Evolutionary conservation across 2,888 invertebrate species (phyloP), one percentile per base, ranked within the genome.

Genomic region (Iphiclides podalirius): DNA sequence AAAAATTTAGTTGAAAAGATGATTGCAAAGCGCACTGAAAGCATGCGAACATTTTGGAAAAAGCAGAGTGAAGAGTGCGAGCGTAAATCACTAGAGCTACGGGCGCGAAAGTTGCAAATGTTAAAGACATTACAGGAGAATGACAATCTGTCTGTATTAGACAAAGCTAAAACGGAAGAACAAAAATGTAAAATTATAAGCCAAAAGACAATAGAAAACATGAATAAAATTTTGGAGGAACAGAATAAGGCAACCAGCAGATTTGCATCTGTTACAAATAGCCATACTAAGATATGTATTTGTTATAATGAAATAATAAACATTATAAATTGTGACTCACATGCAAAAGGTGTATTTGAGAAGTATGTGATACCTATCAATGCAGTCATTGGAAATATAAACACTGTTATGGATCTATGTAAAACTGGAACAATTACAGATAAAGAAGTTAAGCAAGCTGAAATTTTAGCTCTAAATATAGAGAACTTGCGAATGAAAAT

Each of bases 381-480:
- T 48, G 58, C 68, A 33, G 69, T 90, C 6, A 67, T 85, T 23
- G 68, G 69, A 37, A 81, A 79, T 55, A 89, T 91, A 45, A 81
- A 79, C 54, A 65, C 72, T 33, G 78, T 91, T 26, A 73, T 90
- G 68, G 78, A 81, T 57, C 67, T 78, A 56, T 77, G 90, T 69
- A 75, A 88, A 68, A 66, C 74, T 61, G 76, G 85, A 55, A 56
- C 70, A 59, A 58, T 90, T 13, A 77, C 81, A 34, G 89, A 90
- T 6, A 75, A 86, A 54, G 92, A 91, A 64, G 82, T 91, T 0
- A 86, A 87, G 58, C 85, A 88, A 58, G 91, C 91, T n/a, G 89
- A 89, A 54, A 75, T 85, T 52, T 70, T 90, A 35, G 73, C 86
- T 48, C 59, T 57, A 70, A 90, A 75, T 75, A 89, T 74, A 46